Base-by-base conservation (phyloP, 2,797 vertebrate species). In the Aeoliscus strigatus region DNA sequence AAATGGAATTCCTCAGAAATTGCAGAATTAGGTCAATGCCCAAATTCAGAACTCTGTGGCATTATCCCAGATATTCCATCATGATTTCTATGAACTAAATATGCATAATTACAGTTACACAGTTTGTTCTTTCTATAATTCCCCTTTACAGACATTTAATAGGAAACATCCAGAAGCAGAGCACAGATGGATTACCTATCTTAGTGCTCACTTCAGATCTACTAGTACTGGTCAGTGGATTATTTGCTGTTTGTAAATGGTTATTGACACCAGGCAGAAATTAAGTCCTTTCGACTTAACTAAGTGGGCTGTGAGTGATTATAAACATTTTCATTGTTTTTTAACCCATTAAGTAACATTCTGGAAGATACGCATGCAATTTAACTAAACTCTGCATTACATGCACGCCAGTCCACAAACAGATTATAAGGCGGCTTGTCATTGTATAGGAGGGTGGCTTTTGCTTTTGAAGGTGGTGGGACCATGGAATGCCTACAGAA, bases 181-280 rank as follows among this genome's bases (percentile, higher is more conserved):
- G 34, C 63, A 39, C 66, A 67, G 60, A 72, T 65, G 55, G 58
- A 40, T 63, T 72, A 30, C 33, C 29, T 59, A 63, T 65, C 37
- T 24, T 4, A 11, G n/a, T 41, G 39, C 49, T 48, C 58, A 17
- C 25, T 64, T 50, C 38, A 38, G 15, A 30, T 51, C 44, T 29
- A 47, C 30, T 37, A 51, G 50, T 55, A 50, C 59, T 49, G 27
- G 52, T 62, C 13, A 51, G 31, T 40, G 41, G 8, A 33, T 60
- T 55, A 38, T 56, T 39, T 36, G 18, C 43, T 36, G 14, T 61
- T 57, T 55, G 51, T 28, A 48, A 34, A 17, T 21, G 3, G 10
- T 25, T 15, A 60, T 54, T 59, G 43, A 45, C 16, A 27, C 23
- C 29, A 28, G 1, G 16, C 33, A 51, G 14, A 14, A 43, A 46